These are phyloP conservation scores for Julus scanicus DNA, from an alignment of 2,888 invertebrate species.

Conservation along the genomic window DNA sequence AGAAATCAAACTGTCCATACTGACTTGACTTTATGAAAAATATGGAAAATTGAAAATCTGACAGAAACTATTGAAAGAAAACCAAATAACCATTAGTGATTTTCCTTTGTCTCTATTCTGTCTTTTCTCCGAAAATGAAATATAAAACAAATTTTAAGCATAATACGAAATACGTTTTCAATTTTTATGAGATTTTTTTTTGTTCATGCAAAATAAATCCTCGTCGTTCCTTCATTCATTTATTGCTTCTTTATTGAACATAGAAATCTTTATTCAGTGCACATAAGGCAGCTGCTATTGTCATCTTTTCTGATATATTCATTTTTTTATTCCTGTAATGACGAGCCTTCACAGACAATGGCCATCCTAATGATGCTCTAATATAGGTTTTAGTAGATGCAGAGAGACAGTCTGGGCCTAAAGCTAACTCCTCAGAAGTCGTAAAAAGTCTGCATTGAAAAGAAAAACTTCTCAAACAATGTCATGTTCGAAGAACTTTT, in stretches of 20 bases:
- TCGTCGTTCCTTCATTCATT: background rate
- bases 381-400: slow-evolving; percentile 48
- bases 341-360: slow-evolving; percentile 24
- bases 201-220: background rate
- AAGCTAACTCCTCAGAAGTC: slow-evolving; percentile 31
- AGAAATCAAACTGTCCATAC: no score
- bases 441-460: slow-evolving; percentile 37
- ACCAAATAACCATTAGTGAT: background rate
- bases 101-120: background rate
- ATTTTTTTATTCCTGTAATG: slow-evolving; percentile 46
- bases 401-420: background rate
- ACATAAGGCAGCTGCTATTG: slow-evolving; percentile 51
- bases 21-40: no score
- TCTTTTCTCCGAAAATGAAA: background rate
- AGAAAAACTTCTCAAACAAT: slow-evolving; percentile 1
- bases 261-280: slow-evolving; percentile 45
- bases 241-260: slow-evolving; percentile 40
- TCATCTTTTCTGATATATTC: slow-evolving; percentile 50
- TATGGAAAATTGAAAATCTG: no score
- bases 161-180: background rate
- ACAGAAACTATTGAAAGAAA: background rate
- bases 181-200: background rate
- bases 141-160: background rate
- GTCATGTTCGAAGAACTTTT: slow-evolving; percentile 10
- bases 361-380: slow-evolving; percentile 37